Evolutionary conservation across 1,140 invertebrate genomes (phyloP).

Genomic region (Zaprionus taronus): DNA sequence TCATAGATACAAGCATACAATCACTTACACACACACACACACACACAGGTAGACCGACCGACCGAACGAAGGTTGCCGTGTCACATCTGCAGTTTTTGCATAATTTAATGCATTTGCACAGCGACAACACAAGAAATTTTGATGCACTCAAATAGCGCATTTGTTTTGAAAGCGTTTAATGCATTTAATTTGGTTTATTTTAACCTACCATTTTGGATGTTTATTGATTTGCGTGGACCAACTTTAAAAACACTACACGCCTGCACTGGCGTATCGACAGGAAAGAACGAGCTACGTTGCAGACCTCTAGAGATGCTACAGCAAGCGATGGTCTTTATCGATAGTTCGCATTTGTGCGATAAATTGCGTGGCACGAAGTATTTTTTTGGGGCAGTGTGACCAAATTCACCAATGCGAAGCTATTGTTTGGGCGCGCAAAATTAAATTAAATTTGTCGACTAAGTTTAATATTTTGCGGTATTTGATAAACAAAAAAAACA

Average conservation of each 20-base stretch:
- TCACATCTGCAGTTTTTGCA: slow-evolving; percentile 56
- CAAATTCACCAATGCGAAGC: neutral
- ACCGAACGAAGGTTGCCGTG: slow-evolving; percentile 27
- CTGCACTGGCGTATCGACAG: slow-evolving; percentile 92
- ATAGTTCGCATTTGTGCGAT: neutral
- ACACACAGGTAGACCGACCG: slow-evolving; percentile 1
- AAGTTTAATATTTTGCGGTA: neutral
- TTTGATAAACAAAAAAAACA: neutral
- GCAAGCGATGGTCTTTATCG: slow-evolving; percentile 11
- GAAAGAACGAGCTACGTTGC: slow-evolving; percentile 84
- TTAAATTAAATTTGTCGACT: neutral
- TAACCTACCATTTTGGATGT: slow-evolving; percentile 94
- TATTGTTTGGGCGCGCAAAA: neutral
- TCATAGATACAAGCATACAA: slow-evolving; percentile 10
- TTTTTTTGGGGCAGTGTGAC: neutral
- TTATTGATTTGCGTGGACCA: slow-evolving; percentile 88
- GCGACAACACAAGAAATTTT: slow-evolving; percentile 38
- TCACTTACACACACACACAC: slow-evolving; percentile 30
- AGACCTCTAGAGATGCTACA: slow-evolving; percentile 25
- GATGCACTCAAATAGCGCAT: neutral
- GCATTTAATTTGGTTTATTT: slow-evolving; percentile 42
- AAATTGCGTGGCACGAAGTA: neutral
- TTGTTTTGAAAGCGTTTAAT: neutral
- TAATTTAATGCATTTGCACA: slow-evolving; percentile 18
- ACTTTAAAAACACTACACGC: slow-evolving; percentile 90